Conservation (phyloP, 2,113 vertebrate genomes). For the Rynchops niger region DNA sequence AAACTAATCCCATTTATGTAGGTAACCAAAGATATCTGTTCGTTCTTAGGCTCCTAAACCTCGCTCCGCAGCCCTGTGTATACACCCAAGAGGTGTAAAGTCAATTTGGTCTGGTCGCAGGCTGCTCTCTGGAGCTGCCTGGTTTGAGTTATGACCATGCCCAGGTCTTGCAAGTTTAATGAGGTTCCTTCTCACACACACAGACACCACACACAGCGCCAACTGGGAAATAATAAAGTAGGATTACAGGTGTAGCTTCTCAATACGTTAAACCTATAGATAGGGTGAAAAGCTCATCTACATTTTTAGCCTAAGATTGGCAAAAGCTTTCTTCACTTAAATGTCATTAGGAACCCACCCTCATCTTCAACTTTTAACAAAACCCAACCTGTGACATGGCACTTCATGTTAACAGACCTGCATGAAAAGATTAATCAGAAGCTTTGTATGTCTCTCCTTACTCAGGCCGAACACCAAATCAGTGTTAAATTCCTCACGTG, state of each 20-base stretch:
- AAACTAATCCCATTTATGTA: neutral
- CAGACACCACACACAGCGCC: neutral
- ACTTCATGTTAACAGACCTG: conserved; percentile 28
- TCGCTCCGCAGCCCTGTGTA: rapidly evolving
- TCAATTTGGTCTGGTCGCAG: neutral
- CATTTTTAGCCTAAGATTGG: neutral
- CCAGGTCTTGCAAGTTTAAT: neutral
- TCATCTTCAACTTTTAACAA: conserved; percentile 32
- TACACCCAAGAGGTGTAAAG: neutral
- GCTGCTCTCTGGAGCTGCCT: neutral
- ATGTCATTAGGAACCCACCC: neutral
- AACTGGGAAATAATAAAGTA: neutral
- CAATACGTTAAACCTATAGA: neutral
- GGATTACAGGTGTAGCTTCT: neutral
- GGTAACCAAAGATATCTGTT: neutral
- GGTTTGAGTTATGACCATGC: neutral
- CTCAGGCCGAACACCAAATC: conserved; percentile 68
- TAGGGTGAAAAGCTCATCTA: neutral
- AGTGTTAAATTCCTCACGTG: conserved; percentile 76
- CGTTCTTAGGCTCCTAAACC: neutral
- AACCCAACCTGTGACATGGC: neutral
- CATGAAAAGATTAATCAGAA: conserved; percentile 59
- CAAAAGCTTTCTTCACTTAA: neutral
- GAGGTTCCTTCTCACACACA: neutral
- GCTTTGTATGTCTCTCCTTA: conserved; percentile 48